Percentiles rank a stretch among this genome's conserved stretches.
Evolutionary conservation across 2,888 invertebrate species (phyloP).

Genomic region (Oscheius onirici): DNA sequence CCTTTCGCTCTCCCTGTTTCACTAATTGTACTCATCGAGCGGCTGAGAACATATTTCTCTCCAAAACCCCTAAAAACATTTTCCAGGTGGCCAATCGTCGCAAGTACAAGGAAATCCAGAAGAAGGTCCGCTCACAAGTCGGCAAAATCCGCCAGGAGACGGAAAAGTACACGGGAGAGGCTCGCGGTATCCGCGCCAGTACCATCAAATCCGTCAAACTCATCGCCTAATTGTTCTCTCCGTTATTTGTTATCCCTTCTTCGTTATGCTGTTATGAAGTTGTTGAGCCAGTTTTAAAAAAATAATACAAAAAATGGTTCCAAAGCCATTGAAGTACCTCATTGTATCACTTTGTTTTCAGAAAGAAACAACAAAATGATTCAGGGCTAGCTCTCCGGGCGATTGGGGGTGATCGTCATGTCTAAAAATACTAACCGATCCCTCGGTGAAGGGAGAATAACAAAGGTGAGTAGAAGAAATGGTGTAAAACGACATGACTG

Average conservation of each 20-base stretch:
- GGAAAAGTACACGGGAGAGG: conserved; percentile 87
- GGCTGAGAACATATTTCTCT: no score
- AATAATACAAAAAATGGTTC: neutral
- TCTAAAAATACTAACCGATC: conserved; percentile 38
- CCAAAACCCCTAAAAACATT: neutral
- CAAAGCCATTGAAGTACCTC: neutral
- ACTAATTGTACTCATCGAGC: no score
- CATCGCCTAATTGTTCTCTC: conserved; percentile 59
- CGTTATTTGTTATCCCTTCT: conserved; percentile 24
- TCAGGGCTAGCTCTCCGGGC: neutral
- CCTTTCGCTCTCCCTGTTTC: no score
- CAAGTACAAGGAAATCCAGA: conserved; percentile 45
- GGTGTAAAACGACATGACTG: no score
- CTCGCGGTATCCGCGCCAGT: conserved; percentile 89
- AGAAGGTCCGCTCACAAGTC: conserved; percentile 51
- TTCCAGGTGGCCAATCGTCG: conserved; percentile 48
- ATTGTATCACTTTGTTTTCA: neutral
- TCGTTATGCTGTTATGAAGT: neutral
- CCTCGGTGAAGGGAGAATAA: conserved; percentile 47
- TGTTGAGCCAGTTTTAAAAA: neutral
- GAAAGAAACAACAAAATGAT: neutral
- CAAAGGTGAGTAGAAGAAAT: conserved; percentile 28
- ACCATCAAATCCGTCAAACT: conserved; percentile 90
- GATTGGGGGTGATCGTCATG: conserved; percentile 1
- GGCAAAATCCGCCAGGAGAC: conserved; percentile 81